phyloP scores from a whole-genome alignment of 2,113 vertebrate genomes.

The Zapornia atra region DNA sequence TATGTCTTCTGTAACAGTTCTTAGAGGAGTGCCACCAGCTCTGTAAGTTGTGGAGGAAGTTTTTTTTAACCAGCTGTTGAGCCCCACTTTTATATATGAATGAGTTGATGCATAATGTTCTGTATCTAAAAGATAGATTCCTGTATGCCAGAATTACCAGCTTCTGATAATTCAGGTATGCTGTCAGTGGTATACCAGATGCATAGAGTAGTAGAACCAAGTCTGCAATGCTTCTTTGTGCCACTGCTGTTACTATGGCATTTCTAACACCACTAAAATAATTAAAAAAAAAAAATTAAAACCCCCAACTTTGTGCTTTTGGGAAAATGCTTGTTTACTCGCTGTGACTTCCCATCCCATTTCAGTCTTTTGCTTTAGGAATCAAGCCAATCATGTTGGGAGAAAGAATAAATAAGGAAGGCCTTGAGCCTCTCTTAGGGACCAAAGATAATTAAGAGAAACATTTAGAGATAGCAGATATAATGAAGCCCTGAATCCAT shows the following conservation, averaged over 20 bases:
- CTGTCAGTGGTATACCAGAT: not conserved
- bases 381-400: not conserved
- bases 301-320: not conserved
- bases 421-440: conserved; percentile 20
- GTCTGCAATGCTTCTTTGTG: not conserved
- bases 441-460: conserved; percentile 58
- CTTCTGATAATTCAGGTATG: not conserved
- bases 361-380: conserved; percentile 1
- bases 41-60: not conserved
- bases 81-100: not conserved
- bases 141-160: not conserved
- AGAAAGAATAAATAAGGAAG: not conserved
- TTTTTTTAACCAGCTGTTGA: not conserved
- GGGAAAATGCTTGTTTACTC: not conserved
- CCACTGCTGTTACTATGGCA: not conserved
- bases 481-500: conserved; percentile 25
- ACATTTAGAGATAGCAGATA: conserved; percentile 22
- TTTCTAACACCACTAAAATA: not conserved
- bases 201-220: not conserved
- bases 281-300: not conserved
- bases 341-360: not conserved
- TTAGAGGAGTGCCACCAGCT: not conserved
- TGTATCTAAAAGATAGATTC: not conserved
- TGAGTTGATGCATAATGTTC: not conserved
- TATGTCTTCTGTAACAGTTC: not conserved